phyloP scores from a whole-genome alignment of 2,797 vertebrate genomes.

The Sciurus carolinensis region DNA sequence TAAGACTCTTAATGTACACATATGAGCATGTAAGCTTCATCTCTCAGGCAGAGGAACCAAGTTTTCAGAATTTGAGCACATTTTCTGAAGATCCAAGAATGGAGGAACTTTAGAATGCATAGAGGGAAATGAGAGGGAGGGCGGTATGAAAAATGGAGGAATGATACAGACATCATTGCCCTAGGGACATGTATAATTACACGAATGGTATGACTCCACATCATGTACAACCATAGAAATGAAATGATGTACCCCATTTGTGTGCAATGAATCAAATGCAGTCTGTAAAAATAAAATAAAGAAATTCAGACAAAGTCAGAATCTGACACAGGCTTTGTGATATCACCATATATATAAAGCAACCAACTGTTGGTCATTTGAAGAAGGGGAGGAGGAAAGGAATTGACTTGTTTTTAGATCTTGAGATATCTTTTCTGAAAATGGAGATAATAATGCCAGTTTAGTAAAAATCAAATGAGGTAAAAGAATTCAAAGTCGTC shows the following conservation, averaged over 20 bases:
- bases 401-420: neutral
- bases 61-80: neutral
- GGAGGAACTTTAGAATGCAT: no score
- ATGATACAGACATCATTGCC: no score
- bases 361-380: neutral
- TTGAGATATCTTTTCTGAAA: conserved; percentile 30
- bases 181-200: no score
- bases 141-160: no score
- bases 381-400: neutral
- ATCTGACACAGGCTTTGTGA: neutral
- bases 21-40: neutral
- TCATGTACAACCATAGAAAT: no score
- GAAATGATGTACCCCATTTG: no score
- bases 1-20: neutral
- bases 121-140: no score
- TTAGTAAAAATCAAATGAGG: conserved; percentile 56
- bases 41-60: neutral
- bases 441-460: neutral
- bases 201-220: no score
- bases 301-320: conserved; percentile 38
- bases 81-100: neutral
- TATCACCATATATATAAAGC: neutral
- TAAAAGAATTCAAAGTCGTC: conserved; percentile 1
- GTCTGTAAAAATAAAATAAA: no score
- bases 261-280: no score